Conservation (phyloP, 2,888 invertebrate species). For the Seira sanloemensis region DNA sequence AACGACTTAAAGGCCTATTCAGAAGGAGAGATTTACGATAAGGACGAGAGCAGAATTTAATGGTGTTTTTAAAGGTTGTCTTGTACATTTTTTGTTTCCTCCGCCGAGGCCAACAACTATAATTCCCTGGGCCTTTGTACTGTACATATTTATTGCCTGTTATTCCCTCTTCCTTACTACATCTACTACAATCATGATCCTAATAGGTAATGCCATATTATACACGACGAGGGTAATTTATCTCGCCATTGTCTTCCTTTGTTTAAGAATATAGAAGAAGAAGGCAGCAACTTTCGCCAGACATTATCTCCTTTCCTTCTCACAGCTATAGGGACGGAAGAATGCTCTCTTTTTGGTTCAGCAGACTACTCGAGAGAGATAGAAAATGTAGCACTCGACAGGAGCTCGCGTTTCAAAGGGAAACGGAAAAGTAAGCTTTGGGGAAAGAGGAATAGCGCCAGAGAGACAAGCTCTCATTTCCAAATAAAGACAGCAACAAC, state of each 20-base stretch:
- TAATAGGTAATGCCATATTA: constrained; percentile 1
- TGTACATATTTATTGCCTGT: constrained; percentile 1
- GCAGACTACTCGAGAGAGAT: neutral
- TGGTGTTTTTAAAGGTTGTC: neutral
- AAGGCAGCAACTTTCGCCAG: constrained; percentile 12
- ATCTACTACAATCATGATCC: constrained; percentile 9
- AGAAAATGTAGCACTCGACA: neutral
- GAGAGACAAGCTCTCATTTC: constrained; percentile 20
- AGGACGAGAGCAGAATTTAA: neutral
- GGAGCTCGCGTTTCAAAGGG: neutral
- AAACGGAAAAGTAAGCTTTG: neutral
- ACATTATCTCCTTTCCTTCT: constrained; percentile 7
- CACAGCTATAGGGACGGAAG: neutral
- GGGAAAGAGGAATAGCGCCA: constrained; percentile 9
- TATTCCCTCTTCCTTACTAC: neutral
- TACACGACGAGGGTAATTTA: neutral
- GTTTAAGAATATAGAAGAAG: neutral
- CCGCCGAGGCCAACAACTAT: neutral
- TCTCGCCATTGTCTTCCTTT: constrained; percentile 17
- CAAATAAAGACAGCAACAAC: constrained; percentile 21
- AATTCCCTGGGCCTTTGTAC: neutral
- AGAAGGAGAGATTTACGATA: constrained; percentile 15
- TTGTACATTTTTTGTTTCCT: neutral
- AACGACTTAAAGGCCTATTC: neutral
- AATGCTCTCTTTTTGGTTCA: neutral